These are phyloP conservation scores for Watsonalla cultraria DNA, from an alignment of 2,888 invertebrate genomes.

Conservation along the genomic window DNA sequence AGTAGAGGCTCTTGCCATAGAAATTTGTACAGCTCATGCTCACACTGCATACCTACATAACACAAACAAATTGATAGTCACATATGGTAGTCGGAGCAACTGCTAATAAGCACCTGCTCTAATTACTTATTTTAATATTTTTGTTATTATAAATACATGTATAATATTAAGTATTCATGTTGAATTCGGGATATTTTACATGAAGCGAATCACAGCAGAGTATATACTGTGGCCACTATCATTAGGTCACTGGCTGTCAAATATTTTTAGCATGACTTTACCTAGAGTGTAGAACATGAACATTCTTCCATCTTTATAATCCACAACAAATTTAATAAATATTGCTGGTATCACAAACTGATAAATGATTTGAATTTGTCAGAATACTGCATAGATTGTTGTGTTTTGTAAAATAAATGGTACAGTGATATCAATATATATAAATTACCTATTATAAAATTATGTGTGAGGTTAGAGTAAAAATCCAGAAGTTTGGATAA, in stretches of 20 bases:
- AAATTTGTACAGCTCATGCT: too few species aligned
- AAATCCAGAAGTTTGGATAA: conserved; percentile 47
- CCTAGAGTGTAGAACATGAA: not conserved
- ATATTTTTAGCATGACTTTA: not conserved
- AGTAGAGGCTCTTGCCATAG: too few species aligned
- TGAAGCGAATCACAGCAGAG: too few species aligned
- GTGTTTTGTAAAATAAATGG: conserved; percentile 35
- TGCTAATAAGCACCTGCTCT: too few species aligned
- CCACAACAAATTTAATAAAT: conserved; percentile 17
- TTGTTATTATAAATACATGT: too few species aligned
- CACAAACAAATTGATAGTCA: too few species aligned
- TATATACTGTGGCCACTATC: not conserved
- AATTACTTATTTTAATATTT: too few species aligned
- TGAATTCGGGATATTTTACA: too few species aligned
- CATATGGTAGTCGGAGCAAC: too few species aligned
- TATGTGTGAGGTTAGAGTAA: conserved; percentile 66
- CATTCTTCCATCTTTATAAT: not conserved
- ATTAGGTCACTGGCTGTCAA: not conserved
- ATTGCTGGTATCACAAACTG: conserved; percentile 16
- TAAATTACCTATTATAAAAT: conserved; percentile 64
- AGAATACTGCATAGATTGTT: conserved; percentile 34
- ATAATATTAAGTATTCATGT: too few species aligned
- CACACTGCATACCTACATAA: too few species aligned
- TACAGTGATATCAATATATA: conserved; percentile 46
- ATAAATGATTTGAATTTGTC: conserved; percentile 27